These are phyloP conservation scores for Cryptotermes secundus DNA, from an alignment of 1,140 invertebrate species.

Conservation along the genomic window DNA sequence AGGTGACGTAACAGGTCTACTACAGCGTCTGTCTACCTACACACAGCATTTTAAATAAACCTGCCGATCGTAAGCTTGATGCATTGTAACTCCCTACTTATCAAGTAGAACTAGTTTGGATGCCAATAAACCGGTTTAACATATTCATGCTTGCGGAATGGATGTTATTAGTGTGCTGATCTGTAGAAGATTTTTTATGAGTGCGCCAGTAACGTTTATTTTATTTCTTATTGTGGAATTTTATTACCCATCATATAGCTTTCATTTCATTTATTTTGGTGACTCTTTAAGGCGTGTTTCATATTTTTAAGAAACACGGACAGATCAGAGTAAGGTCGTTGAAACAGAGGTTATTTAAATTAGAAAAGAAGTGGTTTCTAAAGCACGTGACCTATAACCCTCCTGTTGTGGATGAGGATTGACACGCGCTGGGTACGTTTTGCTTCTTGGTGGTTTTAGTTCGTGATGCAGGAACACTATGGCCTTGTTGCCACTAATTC, in stretches of 20 bases:
- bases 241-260: background rate
- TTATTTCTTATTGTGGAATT: background rate
- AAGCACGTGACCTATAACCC: too few relatives aligned
- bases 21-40: background rate
- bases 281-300: background rate
- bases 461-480: too few relatives aligned
- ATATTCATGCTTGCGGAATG: background rate
- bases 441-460: too few relatives aligned
- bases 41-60: background rate
- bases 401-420: too few relatives aligned
- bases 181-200: background rate
- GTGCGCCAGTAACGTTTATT: background rate
- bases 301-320: background rate
- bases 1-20: background rate
- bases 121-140: background rate
- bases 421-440: too few relatives aligned
- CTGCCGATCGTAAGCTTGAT: background rate
- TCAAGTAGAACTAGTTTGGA: background rate
- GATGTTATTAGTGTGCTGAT: background rate
- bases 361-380: too few relatives aligned
- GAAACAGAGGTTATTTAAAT: background rate
- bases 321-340: background rate
- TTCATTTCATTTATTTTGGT: background rate
- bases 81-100: conserved; percentile 7
- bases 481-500: too few relatives aligned